Evolutionary conservation across 1,140 invertebrate genomes (phyloP).

Genomic region (Helicorthomorpha holstii): DNA sequence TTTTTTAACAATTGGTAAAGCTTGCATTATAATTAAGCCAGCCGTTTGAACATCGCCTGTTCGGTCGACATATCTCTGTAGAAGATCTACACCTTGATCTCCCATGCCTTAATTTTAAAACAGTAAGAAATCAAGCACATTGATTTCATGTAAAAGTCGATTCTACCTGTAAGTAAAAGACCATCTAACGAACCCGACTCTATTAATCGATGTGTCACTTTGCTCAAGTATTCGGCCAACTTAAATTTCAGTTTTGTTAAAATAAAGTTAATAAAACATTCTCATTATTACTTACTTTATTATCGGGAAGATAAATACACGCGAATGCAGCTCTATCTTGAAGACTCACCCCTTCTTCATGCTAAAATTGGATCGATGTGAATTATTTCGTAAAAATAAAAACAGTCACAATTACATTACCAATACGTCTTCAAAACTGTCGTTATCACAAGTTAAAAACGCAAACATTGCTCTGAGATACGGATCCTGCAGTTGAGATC

Average conservation of each 20-base stretch:
- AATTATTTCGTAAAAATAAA: background rate
- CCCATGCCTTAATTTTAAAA: conserved; percentile 43
- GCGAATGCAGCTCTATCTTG: conserved; percentile 88
- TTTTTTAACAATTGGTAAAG: conserved; percentile 43
- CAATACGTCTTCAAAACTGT: conserved; percentile 60
- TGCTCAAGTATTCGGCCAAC: conserved; percentile 57
- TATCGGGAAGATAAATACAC: conserved; percentile 68
- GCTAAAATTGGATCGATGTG: conserved; percentile 26
- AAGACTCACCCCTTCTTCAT: conserved; percentile 60
- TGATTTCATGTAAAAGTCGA: no score
- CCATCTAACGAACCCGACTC: conserved; percentile 66
- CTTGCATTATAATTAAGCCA: conserved; percentile 55
- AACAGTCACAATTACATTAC: conserved; percentile 31
- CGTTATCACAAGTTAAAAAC: conserved; percentile 66
- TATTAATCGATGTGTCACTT: conserved; percentile 46
- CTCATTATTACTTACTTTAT: conserved; percentile 27
- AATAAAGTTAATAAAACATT: conserved; percentile 1
- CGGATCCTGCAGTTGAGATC: conserved; percentile 57
- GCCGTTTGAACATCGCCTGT: conserved; percentile 85
- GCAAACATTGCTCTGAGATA: conserved; percentile 82
- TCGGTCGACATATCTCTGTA: conserved; percentile 77
- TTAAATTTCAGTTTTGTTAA: conserved; percentile 9
- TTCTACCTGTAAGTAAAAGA: conserved; percentile 59
- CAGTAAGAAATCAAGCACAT: conserved; percentile 5
- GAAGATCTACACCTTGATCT: conserved; percentile 51